A percentile compares a stretch with the other conserved stretches of the same genome.
Conservation (phyloP, 2,797 vertebrate genomes). For the Ctenopoma multispine region DNA sequence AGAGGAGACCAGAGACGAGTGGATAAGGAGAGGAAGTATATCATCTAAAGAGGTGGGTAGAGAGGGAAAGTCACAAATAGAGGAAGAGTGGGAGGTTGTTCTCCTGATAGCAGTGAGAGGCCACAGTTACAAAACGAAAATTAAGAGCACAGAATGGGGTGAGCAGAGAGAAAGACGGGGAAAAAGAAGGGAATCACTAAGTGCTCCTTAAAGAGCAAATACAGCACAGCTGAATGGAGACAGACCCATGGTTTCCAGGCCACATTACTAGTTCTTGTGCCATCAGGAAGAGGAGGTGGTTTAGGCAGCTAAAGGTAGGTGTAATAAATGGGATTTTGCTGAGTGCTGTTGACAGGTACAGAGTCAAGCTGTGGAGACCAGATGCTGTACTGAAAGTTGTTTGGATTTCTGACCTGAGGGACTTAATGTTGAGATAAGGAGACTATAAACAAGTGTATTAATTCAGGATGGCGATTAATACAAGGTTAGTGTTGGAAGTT, state of each 20-base stretch:
- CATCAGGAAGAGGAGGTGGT: conserved; percentile 20
- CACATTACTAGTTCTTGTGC: conserved; percentile 35
- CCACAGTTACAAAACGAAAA: too few species aligned
- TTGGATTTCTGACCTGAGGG: conserved; percentile 1
- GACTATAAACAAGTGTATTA: conserved; percentile 11
- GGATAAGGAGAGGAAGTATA: conserved; percentile 54
- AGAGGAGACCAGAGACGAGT: conserved; percentile 41
- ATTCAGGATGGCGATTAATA: conserved; percentile 18
- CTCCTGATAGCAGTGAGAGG: conserved; percentile 17
- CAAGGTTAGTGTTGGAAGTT: conserved; percentile 32
- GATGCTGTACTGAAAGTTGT: not conserved
- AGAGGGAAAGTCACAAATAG: conserved; percentile 26
- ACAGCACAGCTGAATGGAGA: conserved; percentile 44
- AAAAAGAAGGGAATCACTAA: conserved; percentile 13
- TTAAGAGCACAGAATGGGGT: not conserved
- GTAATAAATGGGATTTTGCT: conserved; percentile 21
- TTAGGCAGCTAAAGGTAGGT: not conserved
- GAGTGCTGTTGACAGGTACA: conserved; percentile 1
- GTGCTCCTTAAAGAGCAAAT: conserved; percentile 29
- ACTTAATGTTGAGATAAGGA: conserved; percentile 1
- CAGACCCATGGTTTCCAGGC: conserved; percentile 48
- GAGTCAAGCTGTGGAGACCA: not conserved
- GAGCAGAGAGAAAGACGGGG: not conserved
- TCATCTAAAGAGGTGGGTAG: conserved; percentile 30
- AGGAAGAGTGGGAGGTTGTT: conserved; percentile 32